Evolutionary conservation across 2,888 invertebrate species (phyloP).

Genomic region (Microchrysa polita): DNA sequence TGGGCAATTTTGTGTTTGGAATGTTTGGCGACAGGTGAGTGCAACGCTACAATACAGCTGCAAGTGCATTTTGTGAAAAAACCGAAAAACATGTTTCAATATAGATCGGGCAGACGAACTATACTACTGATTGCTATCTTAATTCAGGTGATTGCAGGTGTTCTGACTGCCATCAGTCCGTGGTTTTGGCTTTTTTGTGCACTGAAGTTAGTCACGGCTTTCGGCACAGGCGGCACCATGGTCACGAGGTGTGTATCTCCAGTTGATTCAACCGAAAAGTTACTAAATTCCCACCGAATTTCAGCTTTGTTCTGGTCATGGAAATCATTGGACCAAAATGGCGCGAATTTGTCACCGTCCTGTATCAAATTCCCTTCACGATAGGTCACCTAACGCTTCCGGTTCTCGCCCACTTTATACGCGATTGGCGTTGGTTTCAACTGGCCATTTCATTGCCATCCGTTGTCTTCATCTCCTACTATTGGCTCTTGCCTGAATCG

Average conservation of each 20-base stretch:
- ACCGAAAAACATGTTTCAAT: too few species aligned
- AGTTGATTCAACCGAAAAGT: too few species aligned
- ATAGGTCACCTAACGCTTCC: conserved; percentile 74
- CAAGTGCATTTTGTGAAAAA: too few species aligned
- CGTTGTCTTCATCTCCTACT: conserved; percentile 69
- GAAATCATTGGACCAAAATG: conserved; percentile 70
- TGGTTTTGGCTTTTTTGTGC: conserved; percentile 71
- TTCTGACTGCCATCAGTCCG: conserved; percentile 75
- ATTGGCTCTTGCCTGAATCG: conserved; percentile 77
- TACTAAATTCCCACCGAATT: too few species aligned
- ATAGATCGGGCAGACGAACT: conserved; percentile 75
- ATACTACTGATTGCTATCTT: conserved; percentile 78
- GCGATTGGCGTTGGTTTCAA: conserved; percentile 75
- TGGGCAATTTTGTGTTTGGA: conserved; percentile 78
- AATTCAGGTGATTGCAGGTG: conserved; percentile 75
- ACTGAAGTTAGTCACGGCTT: conserved; percentile 74
- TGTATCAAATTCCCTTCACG: conserved; percentile 77
- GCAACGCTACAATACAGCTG: too few species aligned
- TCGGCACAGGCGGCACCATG: conserved; percentile 83
- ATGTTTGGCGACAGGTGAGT: conserved; percentile 74
- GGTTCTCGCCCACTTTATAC: conserved; percentile 71
- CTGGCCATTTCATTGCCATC: conserved; percentile 73
- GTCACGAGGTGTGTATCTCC: conserved; percentile 69
- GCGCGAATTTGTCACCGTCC: conserved; percentile 66
- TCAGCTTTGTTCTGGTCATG: conserved; percentile 76